phyloP scores from a whole-genome alignment of 2,113 vertebrate genomes.

The Cariama cristata region DNA sequence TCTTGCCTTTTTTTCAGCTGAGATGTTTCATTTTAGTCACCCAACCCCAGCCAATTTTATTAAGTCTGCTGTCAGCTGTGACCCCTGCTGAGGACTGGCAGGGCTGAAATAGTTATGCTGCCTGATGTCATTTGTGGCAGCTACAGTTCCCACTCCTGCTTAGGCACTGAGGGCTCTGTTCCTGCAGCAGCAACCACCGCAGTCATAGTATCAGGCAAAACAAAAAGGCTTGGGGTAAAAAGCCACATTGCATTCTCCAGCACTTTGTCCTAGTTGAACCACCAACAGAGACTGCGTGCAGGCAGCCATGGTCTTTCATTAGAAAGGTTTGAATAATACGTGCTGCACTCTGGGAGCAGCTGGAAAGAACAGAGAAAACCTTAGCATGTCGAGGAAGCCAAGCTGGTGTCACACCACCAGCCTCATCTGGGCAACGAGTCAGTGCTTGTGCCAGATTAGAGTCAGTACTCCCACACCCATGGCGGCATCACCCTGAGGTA shows the following conservation, averaged over 20 bases:
- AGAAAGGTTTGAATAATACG: neutral
- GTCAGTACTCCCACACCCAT: neutral
- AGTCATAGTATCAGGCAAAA: neutral
- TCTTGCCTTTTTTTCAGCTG: neutral
- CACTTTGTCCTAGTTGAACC: neutral
- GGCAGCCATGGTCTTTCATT: accelerated
- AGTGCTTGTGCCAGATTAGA: neutral
- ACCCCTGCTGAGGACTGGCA: constrained; percentile 61
- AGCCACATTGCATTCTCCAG: accelerated
- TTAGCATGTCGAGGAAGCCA: accelerated
- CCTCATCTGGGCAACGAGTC: accelerated
- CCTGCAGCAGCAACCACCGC: neutral
- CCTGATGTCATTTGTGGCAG: constrained; percentile 63
- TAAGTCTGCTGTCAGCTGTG: constrained; percentile 68
- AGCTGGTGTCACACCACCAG: accelerated
- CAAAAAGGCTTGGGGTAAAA: accelerated
- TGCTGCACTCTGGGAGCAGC: neutral
- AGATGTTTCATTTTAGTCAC: constrained; percentile 59
- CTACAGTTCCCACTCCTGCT: neutral
- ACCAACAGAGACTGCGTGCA: neutral
- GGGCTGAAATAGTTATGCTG: constrained; percentile 61
- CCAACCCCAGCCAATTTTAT: constrained; percentile 29
- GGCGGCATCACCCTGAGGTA: neutral
- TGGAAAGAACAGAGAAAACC: neutral
- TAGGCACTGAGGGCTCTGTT: neutral